Evolutionary conservation across 2,888 invertebrate genomes (phyloP).

Genomic region (Hemithea aestivaria): DNA sequence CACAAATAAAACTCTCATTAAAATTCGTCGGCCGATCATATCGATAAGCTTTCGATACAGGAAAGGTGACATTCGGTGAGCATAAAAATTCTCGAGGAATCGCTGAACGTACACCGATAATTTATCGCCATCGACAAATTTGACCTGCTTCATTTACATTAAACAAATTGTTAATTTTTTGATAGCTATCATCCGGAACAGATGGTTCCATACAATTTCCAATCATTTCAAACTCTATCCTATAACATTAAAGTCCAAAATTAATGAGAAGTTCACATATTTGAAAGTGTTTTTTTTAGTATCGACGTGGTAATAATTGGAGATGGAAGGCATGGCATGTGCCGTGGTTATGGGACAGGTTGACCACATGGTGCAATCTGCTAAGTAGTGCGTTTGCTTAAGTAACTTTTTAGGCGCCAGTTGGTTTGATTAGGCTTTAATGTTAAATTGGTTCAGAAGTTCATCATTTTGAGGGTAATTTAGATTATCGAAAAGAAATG

Average conservation of each 20-base stretch:
- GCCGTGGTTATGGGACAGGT: constrained; percentile 75
- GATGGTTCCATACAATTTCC: constrained; percentile 48
- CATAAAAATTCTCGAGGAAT: constrained; percentile 63
- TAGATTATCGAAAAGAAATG: too few species aligned
- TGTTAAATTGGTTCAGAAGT: too few species aligned
- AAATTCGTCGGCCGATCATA: constrained; percentile 55
- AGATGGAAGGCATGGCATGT: constrained; percentile 73
- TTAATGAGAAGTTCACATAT: constrained; percentile 29
- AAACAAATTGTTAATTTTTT: constrained; percentile 80
- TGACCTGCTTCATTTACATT: constrained; percentile 76
- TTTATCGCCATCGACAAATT: constrained; percentile 70
- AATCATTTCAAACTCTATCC: constrained; percentile 28
- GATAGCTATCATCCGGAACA: constrained; percentile 77
- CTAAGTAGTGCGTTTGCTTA: constrained; percentile 63
- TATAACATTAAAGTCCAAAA: constrained; percentile 18
- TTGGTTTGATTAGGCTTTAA: constrained; percentile 1
- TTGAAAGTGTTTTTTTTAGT: constrained; percentile 57
- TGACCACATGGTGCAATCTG: constrained; percentile 77
- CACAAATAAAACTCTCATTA: constrained; percentile 52
- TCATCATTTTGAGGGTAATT: too few species aligned
- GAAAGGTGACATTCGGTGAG: constrained; percentile 75
- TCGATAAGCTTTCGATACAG: constrained; percentile 60
- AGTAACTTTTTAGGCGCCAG: constrained; percentile 47
- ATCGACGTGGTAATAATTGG: constrained; percentile 62
- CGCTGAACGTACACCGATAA: constrained; percentile 69